These are phyloP conservation scores for Pterobdella sp. DNA, from an alignment of 2,888 invertebrate genomes.

Conservation along the genomic window DNA sequence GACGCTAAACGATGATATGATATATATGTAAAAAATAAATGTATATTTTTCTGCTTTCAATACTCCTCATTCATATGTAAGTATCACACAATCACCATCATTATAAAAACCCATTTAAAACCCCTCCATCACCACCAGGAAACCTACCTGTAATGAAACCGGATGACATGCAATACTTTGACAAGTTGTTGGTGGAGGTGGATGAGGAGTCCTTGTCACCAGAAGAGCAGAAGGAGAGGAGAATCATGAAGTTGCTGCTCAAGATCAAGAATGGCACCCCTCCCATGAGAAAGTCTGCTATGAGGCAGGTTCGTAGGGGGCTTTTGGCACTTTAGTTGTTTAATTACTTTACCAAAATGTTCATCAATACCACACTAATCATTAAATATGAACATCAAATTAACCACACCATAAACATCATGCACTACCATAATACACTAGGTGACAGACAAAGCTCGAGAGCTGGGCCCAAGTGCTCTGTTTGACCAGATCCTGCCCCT, in stretches of 20 bases:
- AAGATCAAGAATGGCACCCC: constrained; percentile 99
- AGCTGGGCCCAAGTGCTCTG: constrained; percentile 93
- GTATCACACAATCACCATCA: too few species aligned
- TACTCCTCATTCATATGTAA: too few species aligned
- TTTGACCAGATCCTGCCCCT: constrained; percentile 98
- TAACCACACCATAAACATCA: neutral
- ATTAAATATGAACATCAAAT: neutral
- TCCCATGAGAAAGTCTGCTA: constrained; percentile 77
- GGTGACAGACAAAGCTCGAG: constrained; percentile 95
- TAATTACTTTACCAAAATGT: neutral
- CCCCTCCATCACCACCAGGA: constrained; percentile 42
- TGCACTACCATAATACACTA: constrained; percentile 53
- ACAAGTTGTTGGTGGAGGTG: constrained; percentile 88
- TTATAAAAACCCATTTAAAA: too few species aligned
- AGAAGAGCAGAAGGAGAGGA: constrained; percentile 94
- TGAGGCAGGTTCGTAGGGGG: neutral
- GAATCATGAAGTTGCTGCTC: constrained; percentile 93
- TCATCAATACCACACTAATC: neutral
- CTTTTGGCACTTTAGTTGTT: neutral
- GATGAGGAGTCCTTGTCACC: constrained; percentile 90
- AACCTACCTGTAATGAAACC: constrained; percentile 98
- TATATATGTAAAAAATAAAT: too few species aligned
- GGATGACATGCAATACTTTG: constrained; percentile 98
- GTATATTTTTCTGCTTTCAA: too few species aligned
- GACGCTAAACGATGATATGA: too few species aligned